Percentiles rank a stretch among this genome's conserved stretches.
These are phyloP conservation scores for Drosophila testacea DNA, from an alignment of 2,888 invertebrate genomes.

Conservation along the genomic window DNA sequence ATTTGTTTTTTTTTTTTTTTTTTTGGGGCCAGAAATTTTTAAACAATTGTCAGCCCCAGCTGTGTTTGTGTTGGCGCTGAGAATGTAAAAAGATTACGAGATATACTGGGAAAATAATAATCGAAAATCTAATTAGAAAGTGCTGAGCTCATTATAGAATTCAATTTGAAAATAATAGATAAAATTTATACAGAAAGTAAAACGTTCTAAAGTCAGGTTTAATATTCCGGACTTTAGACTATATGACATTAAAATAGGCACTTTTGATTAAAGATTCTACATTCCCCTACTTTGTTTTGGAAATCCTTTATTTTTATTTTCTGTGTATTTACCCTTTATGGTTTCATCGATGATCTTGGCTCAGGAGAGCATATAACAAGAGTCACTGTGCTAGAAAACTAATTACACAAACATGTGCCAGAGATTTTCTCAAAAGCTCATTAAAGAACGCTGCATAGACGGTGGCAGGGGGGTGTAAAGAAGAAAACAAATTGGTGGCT, in stretches of 20 bases:
- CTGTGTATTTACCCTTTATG: too few species aligned
- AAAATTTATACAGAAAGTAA: too few species aligned
- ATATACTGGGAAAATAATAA: slow-evolving; percentile 21
- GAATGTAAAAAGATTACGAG: slow-evolving; percentile 20
- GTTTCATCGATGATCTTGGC: not conserved
- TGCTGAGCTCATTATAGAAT: slow-evolving; percentile 5
- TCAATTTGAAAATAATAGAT: too few species aligned
- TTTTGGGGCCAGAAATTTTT: slow-evolving; percentile 65
- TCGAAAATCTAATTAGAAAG: slow-evolving; percentile 29
- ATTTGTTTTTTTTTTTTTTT: slow-evolving; percentile 29
- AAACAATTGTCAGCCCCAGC: slow-evolving; percentile 67
- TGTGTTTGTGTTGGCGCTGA: slow-evolving; percentile 58
- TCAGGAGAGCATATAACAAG: not conserved
- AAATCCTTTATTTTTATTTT: too few species aligned
- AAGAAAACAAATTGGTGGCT: slow-evolving; percentile 15
- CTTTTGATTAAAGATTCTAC: too few species aligned
- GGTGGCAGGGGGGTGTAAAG: not conserved
- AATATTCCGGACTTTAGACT: too few species aligned
- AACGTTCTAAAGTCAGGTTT: too few species aligned
- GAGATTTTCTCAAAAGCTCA: slow-evolving; percentile 64
- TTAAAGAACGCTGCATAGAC: slow-evolving; percentile 55
- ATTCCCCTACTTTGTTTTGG: too few species aligned
- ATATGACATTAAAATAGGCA: too few species aligned
- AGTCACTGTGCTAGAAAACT: slow-evolving; percentile 17
- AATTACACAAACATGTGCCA: slow-evolving; percentile 45